Conservation (phyloP, 2,797 vertebrate species). For the Dicrostonyx torquatus region DNA sequence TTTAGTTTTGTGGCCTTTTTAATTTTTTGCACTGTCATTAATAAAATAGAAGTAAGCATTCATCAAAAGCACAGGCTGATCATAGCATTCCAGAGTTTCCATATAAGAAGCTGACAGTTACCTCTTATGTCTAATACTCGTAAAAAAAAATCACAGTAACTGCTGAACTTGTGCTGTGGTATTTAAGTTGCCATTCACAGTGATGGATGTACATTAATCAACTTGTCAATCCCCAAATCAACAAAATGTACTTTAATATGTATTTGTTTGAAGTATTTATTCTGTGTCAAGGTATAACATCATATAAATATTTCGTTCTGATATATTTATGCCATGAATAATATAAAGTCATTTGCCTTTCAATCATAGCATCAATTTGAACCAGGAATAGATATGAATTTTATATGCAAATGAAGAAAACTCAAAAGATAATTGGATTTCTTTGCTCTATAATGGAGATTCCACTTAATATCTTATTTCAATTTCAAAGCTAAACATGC, state of each 20-base stretch:
- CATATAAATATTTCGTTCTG: background rate
- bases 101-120: constrained; percentile 68
- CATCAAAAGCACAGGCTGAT: constrained; percentile 50
- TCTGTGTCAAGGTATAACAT: constrained; percentile 57
- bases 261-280: constrained; percentile 79
- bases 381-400: constrained; percentile 18
- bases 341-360: constrained; percentile 53
- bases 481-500: background rate
- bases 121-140: constrained; percentile 73
- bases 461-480: background rate
- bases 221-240: constrained; percentile 75
- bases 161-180: constrained; percentile 70
- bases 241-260: constrained; percentile 74
- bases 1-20: background rate
- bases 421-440: background rate
- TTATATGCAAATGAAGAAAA: constrained; percentile 51
- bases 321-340: constrained; percentile 62
- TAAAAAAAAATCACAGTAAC: constrained; percentile 83
- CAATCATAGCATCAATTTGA: constrained; percentile 46
- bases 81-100: constrained; percentile 61
- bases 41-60: constrained; percentile 53
- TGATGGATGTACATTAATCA: constrained; percentile 80
- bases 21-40: background rate
- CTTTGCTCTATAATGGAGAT: background rate
- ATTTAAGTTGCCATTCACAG: constrained; percentile 82